Evolutionary conservation across 2,113 vertebrate species (phyloP).

Genomic region (Petroica traversi): DNA sequence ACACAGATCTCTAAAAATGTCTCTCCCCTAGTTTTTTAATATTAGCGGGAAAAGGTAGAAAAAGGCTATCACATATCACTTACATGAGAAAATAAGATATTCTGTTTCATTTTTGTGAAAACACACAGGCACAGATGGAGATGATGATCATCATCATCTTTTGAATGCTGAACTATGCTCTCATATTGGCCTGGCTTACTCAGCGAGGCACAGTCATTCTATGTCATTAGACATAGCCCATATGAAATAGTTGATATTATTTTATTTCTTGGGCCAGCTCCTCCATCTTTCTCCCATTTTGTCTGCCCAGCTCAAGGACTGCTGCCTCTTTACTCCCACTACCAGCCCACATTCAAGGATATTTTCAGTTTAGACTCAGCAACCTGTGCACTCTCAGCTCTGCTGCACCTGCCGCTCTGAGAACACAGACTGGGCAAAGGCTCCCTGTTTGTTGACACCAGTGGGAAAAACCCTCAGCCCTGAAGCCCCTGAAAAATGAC

Average conservation of each 20-base stretch:
- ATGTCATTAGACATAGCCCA: neutral
- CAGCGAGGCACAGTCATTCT: neutral
- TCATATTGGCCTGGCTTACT: neutral
- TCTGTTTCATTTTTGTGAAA: neutral
- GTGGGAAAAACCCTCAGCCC: neutral
- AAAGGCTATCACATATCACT: neutral
- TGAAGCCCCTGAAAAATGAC: neutral
- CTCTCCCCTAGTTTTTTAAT: neutral
- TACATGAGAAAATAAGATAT: neutral
- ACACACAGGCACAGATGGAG: neutral
- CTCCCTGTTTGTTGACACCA: fast-evolving
- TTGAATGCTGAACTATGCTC: neutral
- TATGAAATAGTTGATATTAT: neutral
- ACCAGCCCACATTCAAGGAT: neutral
- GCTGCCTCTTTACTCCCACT: neutral
- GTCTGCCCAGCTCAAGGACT: neutral
- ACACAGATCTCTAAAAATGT: neutral
- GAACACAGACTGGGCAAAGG: fast-evolving
- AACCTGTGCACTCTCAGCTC: fast-evolving
- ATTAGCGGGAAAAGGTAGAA: neutral
- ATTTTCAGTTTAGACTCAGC: neutral
- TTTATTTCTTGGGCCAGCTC: neutral
- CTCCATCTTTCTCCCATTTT: neutral
- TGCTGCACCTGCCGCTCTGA: fast-evolving
- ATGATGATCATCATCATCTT: neutral